Base-by-base conservation (phyloP, 2,888 invertebrate species). In the Gymnocheta viridis region DNA sequence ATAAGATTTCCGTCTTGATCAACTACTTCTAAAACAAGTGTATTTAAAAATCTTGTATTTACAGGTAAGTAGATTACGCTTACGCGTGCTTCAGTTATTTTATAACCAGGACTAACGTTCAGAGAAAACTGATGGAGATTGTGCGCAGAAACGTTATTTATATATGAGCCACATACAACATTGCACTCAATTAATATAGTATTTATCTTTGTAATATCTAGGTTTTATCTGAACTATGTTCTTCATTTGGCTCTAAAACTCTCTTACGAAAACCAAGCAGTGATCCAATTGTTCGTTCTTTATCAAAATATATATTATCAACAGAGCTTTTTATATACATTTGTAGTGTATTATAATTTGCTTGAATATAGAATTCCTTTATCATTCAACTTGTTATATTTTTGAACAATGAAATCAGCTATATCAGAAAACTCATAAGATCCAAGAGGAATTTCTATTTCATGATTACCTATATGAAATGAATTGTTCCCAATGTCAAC, bases 51-150 rank as follows among this genome's bases (percentile, higher is more conserved):
- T 70, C 58, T 85, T 14, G 85, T 85, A 73, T 84, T 89, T 10
- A 90, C 86, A 38, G 38, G 90, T 81, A 90, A 87, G 87, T 90
- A 90, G 72, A 90, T 88, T 7, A 89, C 86, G 86, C 89, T 89
- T 72, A 69, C 78, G 9, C 89, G 90, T n/a, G 87, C 87, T 82
- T 90, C 90, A 64, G 88, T 86, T 44, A 90, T 88, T 87, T 89
- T 89, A 88, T 88, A 91, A 9, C 91, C 90, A 19, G 89, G 88
- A 22, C 86, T 86, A 12, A 88, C 88, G 41, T 85, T 83, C 4
- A 88, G 88, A 17, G 87, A 88, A 87, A 91, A 91, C 86, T 89
- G 87, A 78, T 91, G 89, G 67, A 91, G 87, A 4, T 88, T 89
- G 78, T 91, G 90, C 4, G 87, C 86, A 29, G 82, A 87, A 58